Conservation (phyloP, 2,797 vertebrate species). For the Sciurus vulgaris region DNA sequence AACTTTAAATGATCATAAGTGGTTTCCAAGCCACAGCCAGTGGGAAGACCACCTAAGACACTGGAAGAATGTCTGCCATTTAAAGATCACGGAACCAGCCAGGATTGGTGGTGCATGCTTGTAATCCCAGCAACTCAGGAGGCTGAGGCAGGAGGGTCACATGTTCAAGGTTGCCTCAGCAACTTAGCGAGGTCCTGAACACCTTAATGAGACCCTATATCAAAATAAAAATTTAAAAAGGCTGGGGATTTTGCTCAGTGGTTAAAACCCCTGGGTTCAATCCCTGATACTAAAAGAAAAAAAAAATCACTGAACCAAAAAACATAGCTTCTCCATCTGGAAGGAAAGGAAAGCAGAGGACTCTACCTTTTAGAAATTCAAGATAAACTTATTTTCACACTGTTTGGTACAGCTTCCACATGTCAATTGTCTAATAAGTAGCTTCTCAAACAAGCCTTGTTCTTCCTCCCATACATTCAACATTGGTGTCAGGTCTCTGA, state of each 20-base stretch:
- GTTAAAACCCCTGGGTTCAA: too few species aligned
- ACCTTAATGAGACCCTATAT: too few species aligned
- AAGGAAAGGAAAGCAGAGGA: background rate
- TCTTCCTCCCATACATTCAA: background rate
- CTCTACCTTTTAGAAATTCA: background rate
- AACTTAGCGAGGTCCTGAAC: too few species aligned
- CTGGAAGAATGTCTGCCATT: slow-evolving; percentile 70
- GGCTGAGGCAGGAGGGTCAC: too few species aligned
- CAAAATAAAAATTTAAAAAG: too few species aligned
- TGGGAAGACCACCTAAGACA: background rate
- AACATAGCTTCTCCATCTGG: background rate
- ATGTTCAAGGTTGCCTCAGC: too few species aligned
- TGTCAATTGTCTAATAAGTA: background rate
- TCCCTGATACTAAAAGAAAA: too few species aligned
- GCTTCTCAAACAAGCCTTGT: slow-evolving; percentile 30
- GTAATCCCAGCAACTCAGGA: too few species aligned
- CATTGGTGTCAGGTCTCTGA: background rate
- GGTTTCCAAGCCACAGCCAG: background rate
- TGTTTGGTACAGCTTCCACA: background rate
- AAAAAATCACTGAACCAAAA: slow-evolving; percentile 5
- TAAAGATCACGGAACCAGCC: background rate
- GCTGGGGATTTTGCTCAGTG: too few species aligned
- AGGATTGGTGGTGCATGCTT: too few species aligned
- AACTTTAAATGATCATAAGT: background rate
- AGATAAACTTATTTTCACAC: background rate